Conservation (phyloP, 2,113 vertebrate genomes). For the Phylloscopus trochiloides region DNA sequence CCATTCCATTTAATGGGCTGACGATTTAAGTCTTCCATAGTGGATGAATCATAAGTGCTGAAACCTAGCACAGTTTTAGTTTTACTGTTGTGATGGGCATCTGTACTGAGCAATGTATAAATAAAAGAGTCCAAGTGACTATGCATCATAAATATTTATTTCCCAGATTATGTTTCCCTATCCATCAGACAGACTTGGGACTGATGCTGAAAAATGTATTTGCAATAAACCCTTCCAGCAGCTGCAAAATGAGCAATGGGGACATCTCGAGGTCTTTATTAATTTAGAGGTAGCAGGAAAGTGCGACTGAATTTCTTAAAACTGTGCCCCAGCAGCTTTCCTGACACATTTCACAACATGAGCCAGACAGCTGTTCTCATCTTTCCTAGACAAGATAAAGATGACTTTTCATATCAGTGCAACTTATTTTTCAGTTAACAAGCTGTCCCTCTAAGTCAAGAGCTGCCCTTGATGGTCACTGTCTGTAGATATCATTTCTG, state of each 20-base stretch:
- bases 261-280: background rate
- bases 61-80: conserved; percentile 8
- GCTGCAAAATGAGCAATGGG: background rate
- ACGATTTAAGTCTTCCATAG: conserved; percentile 36
- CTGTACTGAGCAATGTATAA: conserved; percentile 14
- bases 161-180: conserved; percentile 17
- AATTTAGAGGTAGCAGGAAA: background rate
- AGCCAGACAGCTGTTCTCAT: conserved; percentile 14
- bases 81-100: conserved; percentile 32
- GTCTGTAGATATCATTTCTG: background rate
- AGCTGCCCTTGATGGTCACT: background rate
- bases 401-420: background rate
- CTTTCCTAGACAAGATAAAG: conserved; percentile 44
- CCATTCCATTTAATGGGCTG: background rate
- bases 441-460: background rate
- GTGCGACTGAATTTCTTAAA: conserved; percentile 16
- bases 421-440: background rate
- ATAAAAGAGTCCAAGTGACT: conserved; percentile 14
- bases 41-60: conserved; percentile 30
- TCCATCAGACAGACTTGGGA: background rate
- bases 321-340: background rate
- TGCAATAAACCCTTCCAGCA: background rate
- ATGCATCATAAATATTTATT: conserved; percentile 63
- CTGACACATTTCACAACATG: conserved; percentile 18
- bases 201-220: conserved; percentile 13